Evolutionary conservation across 2,113 vertebrate genomes (phyloP), one percentile per base, ranked within the genome.

Genomic region (Upupa epops): DNA sequence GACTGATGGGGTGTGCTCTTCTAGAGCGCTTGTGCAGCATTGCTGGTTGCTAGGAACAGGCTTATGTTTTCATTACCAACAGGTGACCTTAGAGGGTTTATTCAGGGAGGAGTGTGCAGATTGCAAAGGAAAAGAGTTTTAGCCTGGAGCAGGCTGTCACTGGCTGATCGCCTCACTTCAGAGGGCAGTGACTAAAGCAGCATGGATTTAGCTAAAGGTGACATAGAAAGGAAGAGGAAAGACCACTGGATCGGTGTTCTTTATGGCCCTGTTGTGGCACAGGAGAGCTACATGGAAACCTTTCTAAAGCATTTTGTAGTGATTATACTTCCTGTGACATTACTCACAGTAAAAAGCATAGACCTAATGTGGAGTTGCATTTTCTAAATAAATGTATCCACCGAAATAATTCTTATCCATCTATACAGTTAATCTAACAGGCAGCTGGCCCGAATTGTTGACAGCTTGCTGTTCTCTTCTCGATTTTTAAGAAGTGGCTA

Each of bases 181-280:
- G 84, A 77, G 58, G 73, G 90, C 81, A 64, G 66, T 2, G 5
- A n/a, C n/a, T n/a, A n/a, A 59, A 11, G 40, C 77, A 86, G 70
- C 63, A 86, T n/a, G 65, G 95, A 92, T 83, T 83, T 59, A 94
- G 66, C 28, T 72, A 81, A 92, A 96, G n/a, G 68, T 84, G 73
- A 95, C 51, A 72, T 70, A 91, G 77, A 92, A 95, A 92, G 9
- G 31, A 91, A 54, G 17, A 26, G 11, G 76, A 69, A 60, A 3
- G 42, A 37, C 32, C 31, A 54, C 1, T 3, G 16, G 5, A 56
- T 66, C 64, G 74, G 19, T 68, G 69, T 26, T 48, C 45, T 90
- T 84, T 52, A 15, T 65, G 26, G 42, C 49, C 86, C 86, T 76
- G 26, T 71, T 56, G 74, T 20, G 11, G 19, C 31, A 68, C 12